Percentiles rank a stretch among this genome's conserved stretches.
phyloP scores from a whole-genome alignment of 1,140 invertebrate species.

The Bactericera cockerelli region DNA sequence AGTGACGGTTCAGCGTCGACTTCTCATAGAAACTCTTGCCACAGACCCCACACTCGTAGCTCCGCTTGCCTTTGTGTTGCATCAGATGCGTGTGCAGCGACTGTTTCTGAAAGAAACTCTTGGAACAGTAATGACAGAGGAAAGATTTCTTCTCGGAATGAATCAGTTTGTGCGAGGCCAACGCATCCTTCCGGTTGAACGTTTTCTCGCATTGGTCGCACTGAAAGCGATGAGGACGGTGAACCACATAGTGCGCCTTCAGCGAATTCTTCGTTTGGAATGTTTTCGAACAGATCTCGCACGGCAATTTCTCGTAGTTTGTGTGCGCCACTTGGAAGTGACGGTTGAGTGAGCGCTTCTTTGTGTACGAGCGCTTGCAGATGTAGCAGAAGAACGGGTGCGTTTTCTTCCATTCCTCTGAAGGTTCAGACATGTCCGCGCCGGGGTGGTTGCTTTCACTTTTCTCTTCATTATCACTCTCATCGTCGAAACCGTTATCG shows the following conservation, averaged over 20 bases:
- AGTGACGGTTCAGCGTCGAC: not conserved
- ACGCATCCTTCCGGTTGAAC: conserved; percentile 36
- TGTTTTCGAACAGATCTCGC: conserved; percentile 18
- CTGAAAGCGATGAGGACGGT: not conserved
- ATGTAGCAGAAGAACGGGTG: conserved; percentile 3
- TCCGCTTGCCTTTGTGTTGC: not conserved
- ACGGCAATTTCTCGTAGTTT: conserved; percentile 9
- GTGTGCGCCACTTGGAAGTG: conserved; percentile 6
- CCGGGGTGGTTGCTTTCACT: not conserved
- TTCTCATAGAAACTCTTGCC: conserved; percentile 1
- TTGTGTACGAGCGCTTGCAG: not conserved
- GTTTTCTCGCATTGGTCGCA: conserved; percentile 19
- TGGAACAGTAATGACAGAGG: conserved; percentile 34
- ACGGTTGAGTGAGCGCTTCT: not conserved
- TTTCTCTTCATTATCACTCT: not conserved
- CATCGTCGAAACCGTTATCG: not conserved
- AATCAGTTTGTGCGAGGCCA: conserved; percentile 49
- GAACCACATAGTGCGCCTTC: not conserved
- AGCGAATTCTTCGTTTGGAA: conserved; percentile 18
- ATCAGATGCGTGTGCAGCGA: conserved; percentile 30
- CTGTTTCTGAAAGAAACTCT: conserved; percentile 24
- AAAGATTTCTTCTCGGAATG: conserved; percentile 36
- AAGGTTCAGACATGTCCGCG: not conserved
- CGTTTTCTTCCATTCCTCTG: not conserved
- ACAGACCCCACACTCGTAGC: not conserved